Percentiles rank a stretch among this genome's conserved stretches.
Conservation (phyloP, 1,140 invertebrate species). For the Notospermus geniculatus region DNA sequence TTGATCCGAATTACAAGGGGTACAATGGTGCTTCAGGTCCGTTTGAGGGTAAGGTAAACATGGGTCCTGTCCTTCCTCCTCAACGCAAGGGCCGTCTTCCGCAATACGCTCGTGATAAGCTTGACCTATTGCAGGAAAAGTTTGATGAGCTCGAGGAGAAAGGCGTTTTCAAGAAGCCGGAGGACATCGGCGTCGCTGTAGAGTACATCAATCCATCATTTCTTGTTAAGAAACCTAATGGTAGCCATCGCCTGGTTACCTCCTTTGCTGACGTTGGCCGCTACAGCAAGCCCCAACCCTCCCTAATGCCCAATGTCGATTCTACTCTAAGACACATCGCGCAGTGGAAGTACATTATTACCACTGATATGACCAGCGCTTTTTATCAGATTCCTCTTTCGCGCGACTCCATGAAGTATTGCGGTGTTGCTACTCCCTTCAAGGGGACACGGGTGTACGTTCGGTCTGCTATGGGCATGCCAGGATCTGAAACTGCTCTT, state of each 20-base stretch:
- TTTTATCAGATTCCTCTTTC: conserved; percentile 11
- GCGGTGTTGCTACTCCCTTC: conserved; percentile 8
- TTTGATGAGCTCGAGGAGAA: conserved; percentile 22
- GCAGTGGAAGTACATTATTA: conserved; percentile 7
- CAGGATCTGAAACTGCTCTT: too few species aligned
- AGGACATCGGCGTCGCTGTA: background rate
- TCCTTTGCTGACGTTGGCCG: conserved; percentile 1
- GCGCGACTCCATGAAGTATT: background rate
- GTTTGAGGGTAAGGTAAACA: conserved; percentile 22
- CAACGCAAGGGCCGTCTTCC: conserved; percentile 19
- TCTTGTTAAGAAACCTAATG: conserved; percentile 3
- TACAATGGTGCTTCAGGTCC: conserved; percentile 22
- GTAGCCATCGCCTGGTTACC: background rate
- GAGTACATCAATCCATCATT: too few species aligned
- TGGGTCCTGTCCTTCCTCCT: conserved; percentile 19
- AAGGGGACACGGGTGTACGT: background rate
- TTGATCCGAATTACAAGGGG: conserved; percentile 19
- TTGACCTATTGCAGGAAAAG: conserved; percentile 16
- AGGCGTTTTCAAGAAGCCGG: background rate
- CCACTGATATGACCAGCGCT: background rate
- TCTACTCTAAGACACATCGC: conserved; percentile 7
- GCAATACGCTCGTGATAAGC: conserved; percentile 21
- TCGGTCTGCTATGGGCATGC: conserved; percentile 8
- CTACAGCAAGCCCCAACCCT: conserved; percentile 4
- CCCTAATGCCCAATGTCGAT: conserved; percentile 17